phyloP scores from a whole-genome alignment of 2,888 invertebrate species.

The Parapristionchus giblindavisi region DNA sequence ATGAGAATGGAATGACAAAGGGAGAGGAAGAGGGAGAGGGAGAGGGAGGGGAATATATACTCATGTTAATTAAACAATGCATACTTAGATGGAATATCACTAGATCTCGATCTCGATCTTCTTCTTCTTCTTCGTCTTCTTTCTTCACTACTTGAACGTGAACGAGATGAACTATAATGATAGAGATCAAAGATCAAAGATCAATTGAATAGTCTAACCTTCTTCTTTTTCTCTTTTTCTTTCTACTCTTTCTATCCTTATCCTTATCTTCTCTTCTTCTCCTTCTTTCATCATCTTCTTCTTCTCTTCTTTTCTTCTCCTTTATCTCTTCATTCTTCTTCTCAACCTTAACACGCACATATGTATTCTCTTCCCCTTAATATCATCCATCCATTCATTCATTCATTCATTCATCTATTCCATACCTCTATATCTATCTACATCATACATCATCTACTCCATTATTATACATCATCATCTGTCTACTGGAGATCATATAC shows the following conservation, averaged over 20 bases:
- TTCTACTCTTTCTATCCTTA: background rate
- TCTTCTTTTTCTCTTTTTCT: background rate
- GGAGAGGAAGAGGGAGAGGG: constrained; percentile 21
- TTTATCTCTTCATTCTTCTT: constrained; percentile 38
- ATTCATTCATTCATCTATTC: no score
- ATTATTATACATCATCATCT: no score
- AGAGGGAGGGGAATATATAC: background rate
- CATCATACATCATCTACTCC: no score
- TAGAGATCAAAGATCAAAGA: background rate
- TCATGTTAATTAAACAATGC: no score
- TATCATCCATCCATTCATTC: background rate
- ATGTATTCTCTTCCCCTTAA: constrained; percentile 13
- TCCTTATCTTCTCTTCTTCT: constrained; percentile 1
- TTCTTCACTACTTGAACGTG: constrained; percentile 3
- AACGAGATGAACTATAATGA: background rate
- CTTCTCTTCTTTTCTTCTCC: constrained; percentile 26
- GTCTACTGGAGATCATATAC: no score
- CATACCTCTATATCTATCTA: no score
- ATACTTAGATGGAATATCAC: constrained; percentile 29
- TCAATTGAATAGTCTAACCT: background rate
- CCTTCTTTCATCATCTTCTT: constrained; percentile 21
- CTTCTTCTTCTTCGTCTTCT: constrained; percentile 27
- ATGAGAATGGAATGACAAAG: background rate
- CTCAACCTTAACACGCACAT: constrained; percentile 36
- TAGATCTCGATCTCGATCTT: constrained; percentile 27